Conservation (phyloP, 2,113 vertebrate species). For the Pelodiscus sinensis region DNA sequence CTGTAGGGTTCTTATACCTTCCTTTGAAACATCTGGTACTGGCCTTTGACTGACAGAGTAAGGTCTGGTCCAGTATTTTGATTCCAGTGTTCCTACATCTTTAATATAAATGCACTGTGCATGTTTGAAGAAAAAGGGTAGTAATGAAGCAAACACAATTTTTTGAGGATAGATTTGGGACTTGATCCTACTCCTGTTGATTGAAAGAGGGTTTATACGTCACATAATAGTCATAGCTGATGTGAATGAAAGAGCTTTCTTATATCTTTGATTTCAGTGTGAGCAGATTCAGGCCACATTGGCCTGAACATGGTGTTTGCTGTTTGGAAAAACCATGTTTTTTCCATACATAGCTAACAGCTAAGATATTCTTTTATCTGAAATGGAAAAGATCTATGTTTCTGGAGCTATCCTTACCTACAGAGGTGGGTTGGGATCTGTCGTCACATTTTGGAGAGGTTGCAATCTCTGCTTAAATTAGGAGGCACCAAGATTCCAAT, state of each 20-base stretch:
- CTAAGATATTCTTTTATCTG: background rate
- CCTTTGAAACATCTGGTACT: too few species aligned
- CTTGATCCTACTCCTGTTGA: constrained; percentile 7
- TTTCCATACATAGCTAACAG: background rate
- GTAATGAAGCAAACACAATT: background rate
- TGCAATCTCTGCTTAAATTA: too few species aligned
- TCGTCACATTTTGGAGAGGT: too few species aligned
- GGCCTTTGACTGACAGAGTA: too few species aligned
- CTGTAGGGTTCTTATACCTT: background rate
- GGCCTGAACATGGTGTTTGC: background rate
- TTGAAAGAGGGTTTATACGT: background rate
- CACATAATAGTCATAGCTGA: background rate
- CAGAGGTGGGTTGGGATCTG: too few species aligned
- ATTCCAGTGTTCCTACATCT: background rate
- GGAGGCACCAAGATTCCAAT: too few species aligned
- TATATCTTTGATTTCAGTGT: background rate
- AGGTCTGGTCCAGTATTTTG: too few species aligned
- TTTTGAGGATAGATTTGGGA: constrained; percentile 8
- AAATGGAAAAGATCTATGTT: too few species aligned
- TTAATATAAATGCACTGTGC: constrained; percentile 6
- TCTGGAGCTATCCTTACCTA: too few species aligned
- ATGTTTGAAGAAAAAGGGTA: background rate
- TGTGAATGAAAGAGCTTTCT: background rate
- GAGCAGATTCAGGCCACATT: background rate
- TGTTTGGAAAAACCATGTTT: background rate